Evolutionary conservation across 2,113 vertebrate genomes (phyloP), one percentile per base, ranked within the genome.

Genomic region (Poecile atricapillus): DNA sequence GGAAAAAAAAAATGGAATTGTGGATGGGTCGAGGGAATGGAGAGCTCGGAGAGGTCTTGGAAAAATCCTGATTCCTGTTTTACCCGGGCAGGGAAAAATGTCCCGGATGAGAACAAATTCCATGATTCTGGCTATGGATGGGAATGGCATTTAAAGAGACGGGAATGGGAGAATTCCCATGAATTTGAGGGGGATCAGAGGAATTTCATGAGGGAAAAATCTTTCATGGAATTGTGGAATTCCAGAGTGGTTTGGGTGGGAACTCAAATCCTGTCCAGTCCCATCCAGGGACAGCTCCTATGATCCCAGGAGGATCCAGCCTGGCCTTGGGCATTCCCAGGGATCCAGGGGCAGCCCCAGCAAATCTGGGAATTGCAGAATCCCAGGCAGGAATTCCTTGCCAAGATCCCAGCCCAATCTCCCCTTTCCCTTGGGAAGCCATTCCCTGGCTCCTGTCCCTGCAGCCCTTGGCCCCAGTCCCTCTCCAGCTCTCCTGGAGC

Each of bases 291-390:
- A 50, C 18, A 43, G 0, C 4, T 59, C 5, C 53, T 15, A 6
- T 4, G 0, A 0, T n/a, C 5, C 65, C 65, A 43, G 55, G 2
- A 0, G 9, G 37, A 14, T 70, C 24, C 65, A 70, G 0, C 75
- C 75, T 10, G 23, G 25, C 21, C 47, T 62, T 6, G 67, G 47
- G 1, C 31, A 35, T 0, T 62, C 0, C 80, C 56, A 62, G 56
- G 80, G 67, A 52, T 62, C 35, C 79, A 69, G 67, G 15, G 21
- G 13, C 53, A 82, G 23, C 53, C 53, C 0, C 35, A 68, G 52
- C 16, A 10, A 4, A 11, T 35, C 80, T 60, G 55, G 65, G 2
- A 67, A 68, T 68, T 17, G 13, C 52, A 33, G 14, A 37, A 37
- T 37, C 2, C 63, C 63, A 67, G 43, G 0, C 49, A 55, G 20